Percentiles rank a stretch among this genome's conserved stretches.
These are phyloP conservation scores for Mesodorylaimus sp. DNA, from an alignment of 2,888 invertebrate genomes.

Conservation along the genomic window DNA sequence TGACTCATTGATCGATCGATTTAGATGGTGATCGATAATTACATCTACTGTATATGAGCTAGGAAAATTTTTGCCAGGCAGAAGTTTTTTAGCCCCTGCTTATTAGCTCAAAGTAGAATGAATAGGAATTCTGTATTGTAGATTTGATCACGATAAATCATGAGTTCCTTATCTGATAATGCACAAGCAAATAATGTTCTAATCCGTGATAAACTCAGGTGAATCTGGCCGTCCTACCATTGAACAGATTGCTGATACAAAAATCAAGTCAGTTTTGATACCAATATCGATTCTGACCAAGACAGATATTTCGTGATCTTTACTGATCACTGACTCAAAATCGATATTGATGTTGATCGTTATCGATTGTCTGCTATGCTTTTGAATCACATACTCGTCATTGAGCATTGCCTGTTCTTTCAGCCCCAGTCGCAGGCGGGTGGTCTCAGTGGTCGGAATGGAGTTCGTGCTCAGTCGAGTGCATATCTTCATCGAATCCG, in stretches of 20 bases:
- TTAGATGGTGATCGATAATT: no score
- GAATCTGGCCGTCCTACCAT: no score
- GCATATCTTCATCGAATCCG: constrained; percentile 13
- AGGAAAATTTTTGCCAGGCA: no score
- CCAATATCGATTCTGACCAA: constrained; percentile 4
- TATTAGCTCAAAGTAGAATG: no score
- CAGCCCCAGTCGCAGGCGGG: constrained; percentile 17
- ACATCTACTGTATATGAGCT: no score
- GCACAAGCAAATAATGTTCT: no score
- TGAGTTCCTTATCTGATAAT: no score
- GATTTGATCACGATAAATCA: no score
- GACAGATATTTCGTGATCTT: not conserved
- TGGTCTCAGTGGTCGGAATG: constrained; percentile 25
- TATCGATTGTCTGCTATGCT: not conserved
- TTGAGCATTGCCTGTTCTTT: not conserved
- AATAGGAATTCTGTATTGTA: no score
- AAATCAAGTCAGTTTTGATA: not conserved
- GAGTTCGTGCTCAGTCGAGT: constrained; percentile 20
- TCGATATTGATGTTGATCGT: not conserved
- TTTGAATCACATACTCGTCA: not conserved
- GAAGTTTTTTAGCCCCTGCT: no score
- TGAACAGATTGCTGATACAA: not conserved
- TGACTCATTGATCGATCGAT: no score
- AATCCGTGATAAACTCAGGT: no score
- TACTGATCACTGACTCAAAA: not conserved